Base-by-base conservation (phyloP, 2,797 vertebrate genomes). In the Hafferia zeledoni region DNA sequence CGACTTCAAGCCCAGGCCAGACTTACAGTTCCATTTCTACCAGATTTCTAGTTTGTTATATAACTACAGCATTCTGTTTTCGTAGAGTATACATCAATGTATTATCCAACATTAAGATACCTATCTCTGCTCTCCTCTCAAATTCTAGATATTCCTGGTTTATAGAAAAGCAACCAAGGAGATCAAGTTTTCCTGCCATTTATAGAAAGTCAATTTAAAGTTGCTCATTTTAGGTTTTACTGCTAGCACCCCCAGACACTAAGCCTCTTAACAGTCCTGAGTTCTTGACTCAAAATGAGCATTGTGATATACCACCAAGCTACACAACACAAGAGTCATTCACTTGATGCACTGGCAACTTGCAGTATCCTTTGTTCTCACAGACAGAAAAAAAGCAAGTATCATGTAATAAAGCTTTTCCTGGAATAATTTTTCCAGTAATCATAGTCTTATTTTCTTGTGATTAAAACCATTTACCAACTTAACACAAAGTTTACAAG, bases 191-290 rank as follows among this genome's bases (percentile, higher is more conserved):
- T 75, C 30, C 16, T 67, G 16, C 7, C 19, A 11, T 35, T 76
- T 63, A 25, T 5, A 30, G 44, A 47, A 79, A 67, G 39, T 35
- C 30, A 27, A 13, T 57, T 86, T 71, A 37, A 49, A 68, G 13
- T 13, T 8, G 11, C 22, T 70, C 1, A 0, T 39, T 61, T 43
- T 69, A 57, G 4, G 28, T 37, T 65, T 28, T 25, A 53, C 28
- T 30, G 5, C 18, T 57, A 88, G 37, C 18, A 61, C 3, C 7
- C 9, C 35, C 75, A 49, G n/a, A 44, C 11, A 49, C 13, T 5
- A 6, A 18, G 18, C 39, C 10, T 67, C 47, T 41, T 35, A 57
- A 31, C 2, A 9, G 30, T 24, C 49, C 49, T 0, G 0, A 64
- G 35, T 13, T 59, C 49, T 50, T 86, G 53, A 67, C n/a, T 79